These are phyloP conservation scores for Scaptodrosophila latifasciaeformis DNA, from an alignment of 2,888 invertebrate genomes.

Conservation along the genomic window DNA sequence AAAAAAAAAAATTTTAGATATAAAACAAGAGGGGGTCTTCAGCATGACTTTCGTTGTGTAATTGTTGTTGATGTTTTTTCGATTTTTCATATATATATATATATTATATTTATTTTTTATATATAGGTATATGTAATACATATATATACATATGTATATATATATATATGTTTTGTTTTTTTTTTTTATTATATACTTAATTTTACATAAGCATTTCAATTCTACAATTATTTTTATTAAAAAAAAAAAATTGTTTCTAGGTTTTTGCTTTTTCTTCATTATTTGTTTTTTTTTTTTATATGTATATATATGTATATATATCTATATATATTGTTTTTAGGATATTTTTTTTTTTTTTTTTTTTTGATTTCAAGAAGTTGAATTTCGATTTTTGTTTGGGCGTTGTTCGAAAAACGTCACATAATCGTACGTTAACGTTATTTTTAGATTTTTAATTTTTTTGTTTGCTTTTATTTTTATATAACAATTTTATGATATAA, in stretches of 20 bases:
- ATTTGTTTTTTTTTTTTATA: too few relatives aligned
- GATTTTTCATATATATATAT: background rate
- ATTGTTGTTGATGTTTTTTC: constrained; percentile 4
- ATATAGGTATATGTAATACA: too few relatives aligned
- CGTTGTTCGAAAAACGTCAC: constrained; percentile 75
- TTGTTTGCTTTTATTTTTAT: constrained; percentile 24
- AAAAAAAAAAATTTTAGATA: too few relatives aligned
- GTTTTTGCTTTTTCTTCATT: too few relatives aligned
- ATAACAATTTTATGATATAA: background rate
- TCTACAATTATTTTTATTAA: too few relatives aligned
- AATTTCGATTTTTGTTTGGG: constrained; percentile 77
- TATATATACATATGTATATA: background rate
- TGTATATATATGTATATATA: constrained; percentile 32
- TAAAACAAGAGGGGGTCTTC: constrained; percentile 64
- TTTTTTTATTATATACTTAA: constrained; percentile 3
- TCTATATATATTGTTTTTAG: constrained; percentile 28
- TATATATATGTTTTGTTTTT: background rate
- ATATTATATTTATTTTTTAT: too few relatives aligned
- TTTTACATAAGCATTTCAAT: background rate
- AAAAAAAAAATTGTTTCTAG: too few relatives aligned
- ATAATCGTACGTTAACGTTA: constrained; percentile 55
- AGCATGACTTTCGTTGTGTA: constrained; percentile 44
- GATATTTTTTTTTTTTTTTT: constrained; percentile 31
- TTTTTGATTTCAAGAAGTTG: constrained; percentile 75
- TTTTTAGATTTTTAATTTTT: constrained; percentile 29